phyloP scores from a whole-genome alignment of 2,113 vertebrate genomes.

The Toxotes jaculatrix region DNA sequence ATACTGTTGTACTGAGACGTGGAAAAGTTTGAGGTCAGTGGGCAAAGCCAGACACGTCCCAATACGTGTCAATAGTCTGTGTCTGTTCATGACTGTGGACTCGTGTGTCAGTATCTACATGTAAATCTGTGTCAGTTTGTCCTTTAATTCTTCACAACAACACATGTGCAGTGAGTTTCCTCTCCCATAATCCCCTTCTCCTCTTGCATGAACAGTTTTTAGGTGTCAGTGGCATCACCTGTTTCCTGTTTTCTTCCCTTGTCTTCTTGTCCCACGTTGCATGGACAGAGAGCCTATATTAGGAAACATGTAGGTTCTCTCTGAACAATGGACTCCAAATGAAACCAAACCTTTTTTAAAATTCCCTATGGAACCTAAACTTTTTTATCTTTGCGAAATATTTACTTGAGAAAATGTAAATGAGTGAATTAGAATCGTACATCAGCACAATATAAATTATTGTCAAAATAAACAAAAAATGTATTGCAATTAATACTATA shows the following conservation, averaged over 20 bases:
- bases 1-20: conserved; percentile 42
- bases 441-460: too few relatives aligned
- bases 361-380: background rate
- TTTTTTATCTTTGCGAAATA: background rate
- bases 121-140: conserved; percentile 1
- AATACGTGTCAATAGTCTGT: background rate
- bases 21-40: conserved; percentile 45
- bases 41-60: conserved; percentile 34
- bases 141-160: conserved; percentile 13
- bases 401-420: too few relatives aligned
- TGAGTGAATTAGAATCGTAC: too few relatives aligned
- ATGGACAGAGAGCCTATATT: background rate
- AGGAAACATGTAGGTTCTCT: background rate
- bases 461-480: too few relatives aligned
- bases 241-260: conserved; percentile 47
- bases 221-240: conserved; percentile 46
- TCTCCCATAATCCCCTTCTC: conserved; percentile 35
- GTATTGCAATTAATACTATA: too few relatives aligned
- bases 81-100: background rate
- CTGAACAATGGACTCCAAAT: background rate
- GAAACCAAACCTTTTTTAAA: background rate
- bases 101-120: background rate
- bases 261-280: background rate
- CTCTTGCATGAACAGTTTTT: conserved; percentile 26
- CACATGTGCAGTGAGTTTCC: conserved; percentile 35